Base-by-base conservation (phyloP, 64 coral and sea anemone genomes). In the Hydrozoanthus tunicans region DNA sequence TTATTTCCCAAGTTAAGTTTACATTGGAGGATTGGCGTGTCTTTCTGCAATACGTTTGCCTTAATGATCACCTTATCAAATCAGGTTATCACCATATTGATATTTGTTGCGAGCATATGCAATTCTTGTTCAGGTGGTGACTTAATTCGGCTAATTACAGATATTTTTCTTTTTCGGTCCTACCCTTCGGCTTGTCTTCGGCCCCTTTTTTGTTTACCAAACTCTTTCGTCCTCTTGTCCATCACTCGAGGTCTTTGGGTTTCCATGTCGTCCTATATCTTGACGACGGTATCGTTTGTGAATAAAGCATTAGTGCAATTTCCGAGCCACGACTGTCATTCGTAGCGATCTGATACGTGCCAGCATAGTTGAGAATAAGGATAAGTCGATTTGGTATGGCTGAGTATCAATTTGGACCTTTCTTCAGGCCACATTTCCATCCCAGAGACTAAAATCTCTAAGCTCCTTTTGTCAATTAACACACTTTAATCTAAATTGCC, bases 1-100 rank as follows among this genome's bases (percentile, higher is more conserved):
- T 53, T 55, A 77, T 94, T 83, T 86, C 93, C n/a, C 81, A 94
- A 63, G 13, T 13, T 75, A 90, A 72, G 27, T 93, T 93, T 75
- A 9, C 77, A 10, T 90, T 90, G 85, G 92, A 93, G 55, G 92
- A 93, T 57, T 82, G 86, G 64, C 79, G 53, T 25, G 60, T 54
- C 43, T 90, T 93, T 57, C 3, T 93, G 9, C 25, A 80, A 10
- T 81, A 81, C 71, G 25, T 89, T 58, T 58, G 64, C 14, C 51
- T 59, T 14, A 53, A 70, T 13, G 86, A 85, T 0, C 90, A 75
- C 81, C 14, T 56, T 17, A 89, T 81, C 54, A 89, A 93, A 43
- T 43, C 32, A 43, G 32, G 32, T 43, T 43, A 2, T 43, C 32
- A 93, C 32, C 85, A 93, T 58, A 17, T 90, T 81, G 78, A 90